Evolutionary conservation across 2,797 vertebrate species (phyloP), one percentile per base, ranked within the genome.

Genomic region (Betta splendens): DNA sequence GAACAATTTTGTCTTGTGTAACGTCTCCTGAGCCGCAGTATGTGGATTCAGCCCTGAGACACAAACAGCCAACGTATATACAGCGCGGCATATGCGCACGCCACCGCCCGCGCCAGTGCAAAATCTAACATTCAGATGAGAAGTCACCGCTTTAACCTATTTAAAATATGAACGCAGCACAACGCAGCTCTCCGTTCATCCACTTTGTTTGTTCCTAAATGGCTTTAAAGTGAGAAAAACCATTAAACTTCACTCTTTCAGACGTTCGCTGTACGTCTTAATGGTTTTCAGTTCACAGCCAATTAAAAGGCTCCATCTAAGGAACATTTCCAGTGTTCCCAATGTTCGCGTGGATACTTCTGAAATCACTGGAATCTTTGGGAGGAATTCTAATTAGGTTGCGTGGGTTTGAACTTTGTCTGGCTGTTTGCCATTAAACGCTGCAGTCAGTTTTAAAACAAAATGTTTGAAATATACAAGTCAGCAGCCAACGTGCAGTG

Each of bases 1-100:
- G 84, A 86, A 66, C 78, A 75, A 55, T 85, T 84, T 83, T 74
- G 75, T 82, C 74, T 83, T 69, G 75, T 81, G 65, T 77, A 64
- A 77, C 7, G 46, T 85, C 79, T 84, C 79, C 67, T 56, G 82
- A 75, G 77, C 47, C 44, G 51, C 28, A 16, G 28, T 18, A 49
- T 58, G 44, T 49, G 40, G 58, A 75, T 72, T 70, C 46, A 48
- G 49, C 64, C 48, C 50, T 18, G 38, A 64, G 53, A 71, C 63
- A 67, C 44, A 59, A 72, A 25, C 74, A 79, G 78, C 46, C 59
- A 65, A 54, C 65, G 55, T 39, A 64, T 64, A 66, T 61, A 49
- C 40, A 28, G 1, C 39, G 20, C 23, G 15, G 42, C 51, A 47
- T 33, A 26, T 28, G 35, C 16, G 15, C 44, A 64, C 54, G 43